These are phyloP conservation scores for Lepidurus packardi DNA, from an alignment of 1,140 invertebrate species.

Conservation along the genomic window DNA sequence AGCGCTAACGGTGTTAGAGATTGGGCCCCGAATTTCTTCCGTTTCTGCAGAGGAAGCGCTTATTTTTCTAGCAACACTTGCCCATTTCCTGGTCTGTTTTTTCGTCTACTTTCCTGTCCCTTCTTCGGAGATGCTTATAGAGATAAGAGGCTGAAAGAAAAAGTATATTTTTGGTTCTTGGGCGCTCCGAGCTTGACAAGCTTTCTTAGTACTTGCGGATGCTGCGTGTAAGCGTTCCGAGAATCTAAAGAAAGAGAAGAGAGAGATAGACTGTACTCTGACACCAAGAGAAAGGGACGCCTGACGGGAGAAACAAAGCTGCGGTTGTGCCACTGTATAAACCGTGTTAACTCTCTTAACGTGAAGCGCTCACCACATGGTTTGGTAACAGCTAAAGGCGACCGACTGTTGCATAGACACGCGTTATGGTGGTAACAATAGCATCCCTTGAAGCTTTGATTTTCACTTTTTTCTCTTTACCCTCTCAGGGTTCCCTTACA, in stretches of 20 bases:
- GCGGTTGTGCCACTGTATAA: background rate
- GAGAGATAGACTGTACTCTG: too few species aligned
- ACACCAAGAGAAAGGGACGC: background rate
- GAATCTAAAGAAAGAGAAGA: background rate
- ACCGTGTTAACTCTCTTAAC: background rate
- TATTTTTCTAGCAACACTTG: conserved; percentile 22
- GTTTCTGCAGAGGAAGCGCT: background rate
- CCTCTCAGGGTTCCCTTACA: background rate
- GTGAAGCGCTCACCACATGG: background rate
- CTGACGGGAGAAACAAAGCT: background rate
- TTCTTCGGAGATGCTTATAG: background rate
- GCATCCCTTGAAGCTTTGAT: conserved; percentile 1
- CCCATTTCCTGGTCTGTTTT: conserved; percentile 15
- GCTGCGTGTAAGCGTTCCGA: background rate
- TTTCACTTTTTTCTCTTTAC: background rate
- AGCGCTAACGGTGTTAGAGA: background rate
- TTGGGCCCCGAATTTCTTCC: background rate
- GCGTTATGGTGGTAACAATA: conserved; percentile 13
- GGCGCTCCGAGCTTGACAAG: conserved; percentile 3
- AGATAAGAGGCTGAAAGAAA: conserved; percentile 14
- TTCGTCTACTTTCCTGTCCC: background rate
- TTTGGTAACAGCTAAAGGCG: conserved; percentile 9
- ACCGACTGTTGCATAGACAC: conserved; percentile 17
- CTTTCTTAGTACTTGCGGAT: background rate
- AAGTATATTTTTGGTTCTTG: background rate